Evolutionary conservation across 2,113 vertebrate genomes (phyloP).

Genomic region (Pachypanchax playfairii): DNA sequence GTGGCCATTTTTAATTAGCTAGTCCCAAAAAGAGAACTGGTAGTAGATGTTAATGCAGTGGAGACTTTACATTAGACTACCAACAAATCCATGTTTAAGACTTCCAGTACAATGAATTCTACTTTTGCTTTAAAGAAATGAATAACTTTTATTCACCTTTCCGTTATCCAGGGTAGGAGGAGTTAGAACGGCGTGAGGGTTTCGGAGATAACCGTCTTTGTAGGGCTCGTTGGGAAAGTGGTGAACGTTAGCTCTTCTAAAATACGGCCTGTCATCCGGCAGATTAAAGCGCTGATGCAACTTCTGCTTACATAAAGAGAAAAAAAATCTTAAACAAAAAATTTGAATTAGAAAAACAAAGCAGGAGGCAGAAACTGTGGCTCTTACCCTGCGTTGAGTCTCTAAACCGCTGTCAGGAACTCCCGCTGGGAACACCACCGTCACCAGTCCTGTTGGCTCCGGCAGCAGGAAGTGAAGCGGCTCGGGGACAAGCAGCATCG

Average conservation of each 20-base stretch:
- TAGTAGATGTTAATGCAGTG: too few species aligned
- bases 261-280: constrained; percentile 86
- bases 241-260: constrained; percentile 89
- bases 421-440: constrained; percentile 87
- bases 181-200: constrained; percentile 85
- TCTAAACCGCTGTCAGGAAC: constrained; percentile 86
- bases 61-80: too few species aligned
- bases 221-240: constrained; percentile 90
- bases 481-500: constrained; percentile 86
- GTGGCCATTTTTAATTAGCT: too few species aligned
- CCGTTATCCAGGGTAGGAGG: constrained; percentile 82
- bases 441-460: constrained; percentile 80
- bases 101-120: too few species aligned
- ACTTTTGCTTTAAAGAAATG: background rate
- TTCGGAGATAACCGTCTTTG: constrained; percentile 91
- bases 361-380: background rate
- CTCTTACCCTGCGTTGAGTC: constrained; percentile 82
- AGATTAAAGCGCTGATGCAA: constrained; percentile 86
- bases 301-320: constrained; percentile 75
- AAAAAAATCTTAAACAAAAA: too few species aligned
- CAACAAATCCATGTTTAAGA: too few species aligned
- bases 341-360: too few species aligned
- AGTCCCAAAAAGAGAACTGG: too few species aligned
- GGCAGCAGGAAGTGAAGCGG: constrained; percentile 92
- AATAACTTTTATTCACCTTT: constrained; percentile 67